phyloP scores from a whole-genome alignment of 2,797 vertebrate genomes.

The Phrynocephalus vlangalii region DNA sequence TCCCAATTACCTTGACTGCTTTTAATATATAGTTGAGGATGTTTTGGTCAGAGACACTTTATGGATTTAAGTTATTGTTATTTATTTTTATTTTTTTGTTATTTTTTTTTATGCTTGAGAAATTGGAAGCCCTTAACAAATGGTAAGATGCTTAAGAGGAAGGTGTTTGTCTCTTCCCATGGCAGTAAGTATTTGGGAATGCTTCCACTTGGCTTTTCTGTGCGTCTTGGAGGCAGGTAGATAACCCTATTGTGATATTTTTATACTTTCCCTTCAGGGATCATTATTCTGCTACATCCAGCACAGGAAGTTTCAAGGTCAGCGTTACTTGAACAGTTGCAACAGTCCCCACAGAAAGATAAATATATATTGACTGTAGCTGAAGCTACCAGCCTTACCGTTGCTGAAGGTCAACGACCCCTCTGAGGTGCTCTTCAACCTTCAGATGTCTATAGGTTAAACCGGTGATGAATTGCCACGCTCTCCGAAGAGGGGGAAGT shows the following conservation, averaged over 20 bases:
- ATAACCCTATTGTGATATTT: slow-evolving; percentile 70
- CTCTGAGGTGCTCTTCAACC: slow-evolving; percentile 78
- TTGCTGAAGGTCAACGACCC: slow-evolving; percentile 82
- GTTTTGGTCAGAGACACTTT: background rate
- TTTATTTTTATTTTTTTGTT: background rate
- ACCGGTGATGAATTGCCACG: slow-evolving; percentile 78
- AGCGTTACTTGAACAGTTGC: slow-evolving; percentile 78
- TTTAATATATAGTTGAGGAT: background rate
- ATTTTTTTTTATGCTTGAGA: background rate
- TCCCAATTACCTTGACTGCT: background rate
- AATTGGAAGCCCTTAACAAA: background rate
- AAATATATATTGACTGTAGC: slow-evolving; percentile 82
- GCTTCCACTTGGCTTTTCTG: slow-evolving; percentile 65
- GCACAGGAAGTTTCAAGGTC: slow-evolving; percentile 79
- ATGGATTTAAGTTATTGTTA: background rate
- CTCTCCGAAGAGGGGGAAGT: slow-evolving; percentile 65
- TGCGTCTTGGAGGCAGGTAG: slow-evolving; percentile 71
- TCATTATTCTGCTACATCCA: slow-evolving; percentile 75
- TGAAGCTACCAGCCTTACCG: slow-evolving; percentile 76
- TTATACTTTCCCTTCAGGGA: slow-evolving; percentile 79
- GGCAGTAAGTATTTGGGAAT: slow-evolving; percentile 55
- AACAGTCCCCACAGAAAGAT: slow-evolving; percentile 82
- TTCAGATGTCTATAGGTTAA: slow-evolving; percentile 82
- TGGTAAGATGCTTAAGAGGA: slow-evolving; percentile 17
- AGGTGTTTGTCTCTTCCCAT: slow-evolving; percentile 33